Conservation (phyloP, 2,888 invertebrate species). For the Melinaea marsaeus region DNA sequence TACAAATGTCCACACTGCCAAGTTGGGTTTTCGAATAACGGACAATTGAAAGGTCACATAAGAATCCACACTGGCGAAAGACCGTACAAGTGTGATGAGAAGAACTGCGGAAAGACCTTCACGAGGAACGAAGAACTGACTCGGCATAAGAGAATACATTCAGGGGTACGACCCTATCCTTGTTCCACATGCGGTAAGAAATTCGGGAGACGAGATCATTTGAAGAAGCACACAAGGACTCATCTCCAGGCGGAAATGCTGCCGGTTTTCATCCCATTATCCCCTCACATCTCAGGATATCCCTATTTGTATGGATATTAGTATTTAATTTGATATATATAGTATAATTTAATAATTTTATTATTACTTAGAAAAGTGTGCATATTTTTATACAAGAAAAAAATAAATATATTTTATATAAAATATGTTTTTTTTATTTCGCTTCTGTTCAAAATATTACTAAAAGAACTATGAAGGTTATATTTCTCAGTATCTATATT, state of each 20-base stretch:
- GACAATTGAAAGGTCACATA: slow-evolving; percentile 93
- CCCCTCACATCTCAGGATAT: slow-evolving; percentile 61
- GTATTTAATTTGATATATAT: background rate
- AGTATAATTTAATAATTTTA: no score
- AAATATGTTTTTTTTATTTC: no score
- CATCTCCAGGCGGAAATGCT: slow-evolving; percentile 83
- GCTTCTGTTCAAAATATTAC: no score
- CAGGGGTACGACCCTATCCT: slow-evolving; percentile 90
- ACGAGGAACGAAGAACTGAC: slow-evolving; percentile 95
- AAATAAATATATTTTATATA: background rate
- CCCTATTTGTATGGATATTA: slow-evolving; percentile 79
- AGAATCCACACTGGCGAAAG: slow-evolving; percentile 94
- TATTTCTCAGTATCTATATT: no score
- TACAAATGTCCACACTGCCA: slow-evolving; percentile 94
- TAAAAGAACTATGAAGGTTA: no score
- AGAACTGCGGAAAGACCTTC: slow-evolving; percentile 92
- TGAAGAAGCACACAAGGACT: slow-evolving; percentile 95
- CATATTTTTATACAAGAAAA: slow-evolving; percentile 2
- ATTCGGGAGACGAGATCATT: slow-evolving; percentile 95
- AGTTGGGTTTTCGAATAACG: slow-evolving; percentile 95
- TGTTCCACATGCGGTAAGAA: slow-evolving; percentile 93
- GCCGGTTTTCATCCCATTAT: slow-evolving; percentile 79
- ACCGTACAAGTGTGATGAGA: slow-evolving; percentile 91
- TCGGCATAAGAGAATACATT: slow-evolving; percentile 93
- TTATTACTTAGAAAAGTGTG: background rate